Evolutionary conservation across 1,140 invertebrate genomes (phyloP).

Genomic region (Globodera rostochiensis): DNA sequence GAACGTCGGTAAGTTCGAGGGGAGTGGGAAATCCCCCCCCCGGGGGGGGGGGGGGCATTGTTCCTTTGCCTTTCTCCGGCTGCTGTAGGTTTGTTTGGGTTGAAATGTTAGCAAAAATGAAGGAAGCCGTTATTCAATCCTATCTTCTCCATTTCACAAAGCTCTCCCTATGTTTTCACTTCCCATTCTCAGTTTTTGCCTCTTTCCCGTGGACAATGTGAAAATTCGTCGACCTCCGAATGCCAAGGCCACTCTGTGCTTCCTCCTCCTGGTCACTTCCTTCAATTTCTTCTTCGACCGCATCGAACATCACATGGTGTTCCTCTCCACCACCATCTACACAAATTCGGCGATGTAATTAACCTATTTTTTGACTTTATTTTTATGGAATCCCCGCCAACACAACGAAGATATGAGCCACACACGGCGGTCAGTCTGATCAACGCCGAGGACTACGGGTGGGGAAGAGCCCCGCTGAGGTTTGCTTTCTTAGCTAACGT

Average conservation of each 20-base stretch:
- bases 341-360: slow-evolving; percentile 23
- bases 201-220: not conserved
- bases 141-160: too few relatives aligned
- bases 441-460: slow-evolving; percentile 43
- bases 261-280: slow-evolving; percentile 13
- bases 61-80: not conserved
- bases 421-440: slow-evolving; percentile 55
- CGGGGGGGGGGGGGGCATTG: not conserved
- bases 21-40: not conserved
- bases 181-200: not conserved
- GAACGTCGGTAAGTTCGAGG: not conserved
- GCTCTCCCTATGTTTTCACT: too few relatives aligned
- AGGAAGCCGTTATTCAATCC: not conserved
- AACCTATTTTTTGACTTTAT: slow-evolving; percentile 14
- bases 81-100: not conserved
- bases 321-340: slow-evolving; percentile 34
- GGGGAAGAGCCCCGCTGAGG: slow-evolving; percentile 21
- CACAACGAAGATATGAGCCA: slow-evolving; percentile 44
- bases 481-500: not conserved
- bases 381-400: slow-evolving; percentile 6
- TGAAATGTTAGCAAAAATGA: too few relatives aligned
- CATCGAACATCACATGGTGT: slow-evolving; percentile 25
- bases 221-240: not conserved
- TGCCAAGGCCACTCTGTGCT: not conserved
- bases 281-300: slow-evolving; percentile 27